phyloP scores from a whole-genome alignment of 2,888 invertebrate species.

The Strigamia maritima region DNA sequence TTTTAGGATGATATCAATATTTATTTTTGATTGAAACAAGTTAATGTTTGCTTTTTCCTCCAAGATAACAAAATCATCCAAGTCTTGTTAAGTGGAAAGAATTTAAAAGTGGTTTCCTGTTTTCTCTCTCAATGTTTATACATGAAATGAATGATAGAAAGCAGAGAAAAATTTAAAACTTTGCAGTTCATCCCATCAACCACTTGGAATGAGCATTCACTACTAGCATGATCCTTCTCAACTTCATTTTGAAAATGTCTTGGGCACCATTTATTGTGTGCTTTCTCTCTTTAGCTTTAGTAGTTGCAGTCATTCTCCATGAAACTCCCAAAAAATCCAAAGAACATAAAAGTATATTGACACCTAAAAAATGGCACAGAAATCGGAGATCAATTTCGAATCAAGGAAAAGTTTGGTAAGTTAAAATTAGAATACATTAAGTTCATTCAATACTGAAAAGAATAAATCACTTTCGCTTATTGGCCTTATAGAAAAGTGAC shows the following conservation, averaged over 20 bases:
- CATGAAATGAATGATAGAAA: background rate
- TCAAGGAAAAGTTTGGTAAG: slow-evolving; percentile 21
- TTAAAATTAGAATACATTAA: background rate
- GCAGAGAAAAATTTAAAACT: slow-evolving; percentile 8
- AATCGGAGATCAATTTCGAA: background rate
- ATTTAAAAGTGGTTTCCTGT: background rate
- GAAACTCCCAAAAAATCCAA: background rate
- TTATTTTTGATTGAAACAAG: no score
- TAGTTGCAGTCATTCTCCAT: background rate
- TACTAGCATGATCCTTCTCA: background rate
- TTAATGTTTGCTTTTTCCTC: no score
- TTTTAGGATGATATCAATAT: no score
- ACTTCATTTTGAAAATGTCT: background rate
- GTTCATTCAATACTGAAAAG: no score
- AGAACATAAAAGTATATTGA: background rate
- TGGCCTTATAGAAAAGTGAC: no score
- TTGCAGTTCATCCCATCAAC: background rate
- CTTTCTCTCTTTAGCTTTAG: background rate
- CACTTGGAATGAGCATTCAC: background rate
- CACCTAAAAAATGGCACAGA: background rate
- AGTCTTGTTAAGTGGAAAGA: background rate
- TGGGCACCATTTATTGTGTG: background rate
- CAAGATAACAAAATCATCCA: no score
- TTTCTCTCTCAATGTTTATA: background rate
- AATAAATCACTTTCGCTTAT: no score